Percentiles rank a stretch among this genome's conserved stretches.
These are phyloP conservation scores for Rana temporaria DNA, from an alignment of 2,113 vertebrate genomes.

Conservation along the genomic window DNA sequence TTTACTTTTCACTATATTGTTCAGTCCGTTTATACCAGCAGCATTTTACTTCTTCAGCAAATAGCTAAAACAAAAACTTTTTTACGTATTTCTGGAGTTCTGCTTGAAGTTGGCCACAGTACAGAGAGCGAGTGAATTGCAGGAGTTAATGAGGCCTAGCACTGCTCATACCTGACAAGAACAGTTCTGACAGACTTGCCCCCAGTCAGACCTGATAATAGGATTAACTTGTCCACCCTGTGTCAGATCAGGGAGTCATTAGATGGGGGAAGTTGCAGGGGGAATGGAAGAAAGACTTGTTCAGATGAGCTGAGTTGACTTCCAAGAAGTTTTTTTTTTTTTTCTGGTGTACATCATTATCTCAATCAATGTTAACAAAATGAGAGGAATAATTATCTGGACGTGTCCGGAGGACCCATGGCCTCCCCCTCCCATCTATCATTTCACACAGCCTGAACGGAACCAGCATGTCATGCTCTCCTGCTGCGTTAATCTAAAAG, in stretches of 20 bases:
- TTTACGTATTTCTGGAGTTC: too few relatives aligned
- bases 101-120: too few relatives aligned
- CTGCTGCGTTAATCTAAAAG: too few relatives aligned
- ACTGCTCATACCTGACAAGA: conserved; percentile 35
- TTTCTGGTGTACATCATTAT: conserved; percentile 26
- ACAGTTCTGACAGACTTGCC: conserved; percentile 22
- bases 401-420: conserved; percentile 15
- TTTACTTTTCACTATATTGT: too few relatives aligned
- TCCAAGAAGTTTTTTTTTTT: conserved; percentile 9
- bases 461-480: background rate
- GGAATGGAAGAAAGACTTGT: background rate
- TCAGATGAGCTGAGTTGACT: conserved; percentile 22
- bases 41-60: too few relatives aligned
- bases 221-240: conserved; percentile 43
- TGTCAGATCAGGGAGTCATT: conserved; percentile 37
- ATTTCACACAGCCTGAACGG: conserved; percentile 6
- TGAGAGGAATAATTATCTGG: conserved; percentile 24
- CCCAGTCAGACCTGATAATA: conserved; percentile 37
- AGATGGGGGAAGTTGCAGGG: conserved; percentile 1
- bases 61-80: too few relatives aligned
- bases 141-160: background rate
- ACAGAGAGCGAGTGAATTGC: too few relatives aligned
- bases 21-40: too few relatives aligned
- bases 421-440: conserved; percentile 1
- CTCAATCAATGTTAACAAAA: conserved; percentile 27